Conservation (phyloP, 2,797 vertebrate species). For the Sebastes cheni region DNA sequence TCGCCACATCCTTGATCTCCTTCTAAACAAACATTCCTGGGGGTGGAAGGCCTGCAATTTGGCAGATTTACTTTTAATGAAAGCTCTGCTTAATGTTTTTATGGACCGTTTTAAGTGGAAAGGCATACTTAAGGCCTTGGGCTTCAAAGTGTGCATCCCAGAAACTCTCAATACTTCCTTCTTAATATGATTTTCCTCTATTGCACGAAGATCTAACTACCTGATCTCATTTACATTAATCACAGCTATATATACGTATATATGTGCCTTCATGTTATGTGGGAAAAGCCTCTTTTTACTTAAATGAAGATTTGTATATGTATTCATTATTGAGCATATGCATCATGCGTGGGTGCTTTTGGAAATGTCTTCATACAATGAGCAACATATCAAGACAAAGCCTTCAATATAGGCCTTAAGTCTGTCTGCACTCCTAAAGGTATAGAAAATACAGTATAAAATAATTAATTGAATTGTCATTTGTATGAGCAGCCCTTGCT, state of each 20-base stretch:
- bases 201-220: constrained; percentile 17
- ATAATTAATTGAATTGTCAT: constrained; percentile 95
- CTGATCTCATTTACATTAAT: constrained; percentile 30
- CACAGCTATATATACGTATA: constrained; percentile 14
- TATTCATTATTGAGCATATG: constrained; percentile 8
- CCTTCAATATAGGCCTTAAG: constrained; percentile 31
- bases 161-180: constrained; percentile 34
- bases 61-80: constrained; percentile 67
- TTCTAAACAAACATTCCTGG: constrained; percentile 70
- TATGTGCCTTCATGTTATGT: not conserved
- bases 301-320: constrained; percentile 27
- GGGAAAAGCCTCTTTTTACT: constrained; percentile 6
- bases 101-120: constrained; percentile 49
- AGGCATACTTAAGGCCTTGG: constrained; percentile 27
- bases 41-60: constrained; percentile 65
- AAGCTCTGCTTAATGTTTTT: constrained; percentile 67
- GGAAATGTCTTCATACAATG: constrained; percentile 29
- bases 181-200: constrained; percentile 16
- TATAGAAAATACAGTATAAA: constrained; percentile 86
- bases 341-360: constrained; percentile 9
- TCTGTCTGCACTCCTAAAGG: constrained; percentile 60
- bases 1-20: constrained; percentile 67
- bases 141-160: constrained; percentile 35
- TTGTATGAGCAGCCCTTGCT: constrained; percentile 94
- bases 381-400: constrained; percentile 46